Evolutionary conservation across 2,113 vertebrate genomes (phyloP).

Genomic region (Pluvialis apricaria): DNA sequence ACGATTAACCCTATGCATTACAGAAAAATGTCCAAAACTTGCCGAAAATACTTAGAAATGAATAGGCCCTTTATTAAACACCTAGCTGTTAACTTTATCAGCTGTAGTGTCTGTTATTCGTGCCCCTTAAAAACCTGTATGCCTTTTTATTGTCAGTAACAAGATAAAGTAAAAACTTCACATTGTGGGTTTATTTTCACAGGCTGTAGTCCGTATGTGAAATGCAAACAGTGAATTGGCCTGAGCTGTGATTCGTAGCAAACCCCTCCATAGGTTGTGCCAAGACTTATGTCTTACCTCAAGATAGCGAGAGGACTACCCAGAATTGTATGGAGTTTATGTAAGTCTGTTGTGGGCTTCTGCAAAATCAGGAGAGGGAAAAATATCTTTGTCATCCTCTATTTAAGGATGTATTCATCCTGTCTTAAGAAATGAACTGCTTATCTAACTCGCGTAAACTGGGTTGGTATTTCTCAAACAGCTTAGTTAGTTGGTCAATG

Average conservation of each 20-base stretch:
- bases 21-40: neutral
- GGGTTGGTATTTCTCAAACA: neutral
- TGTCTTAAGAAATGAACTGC: neutral
- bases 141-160: neutral
- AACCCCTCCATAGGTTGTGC: neutral
- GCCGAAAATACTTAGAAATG: neutral
- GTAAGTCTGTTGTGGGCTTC: neutral
- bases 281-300: neutral
- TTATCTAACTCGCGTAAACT: neutral
- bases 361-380: neutral
- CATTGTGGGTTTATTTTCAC: neutral
- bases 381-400: neutral
- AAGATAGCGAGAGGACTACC: neutral
- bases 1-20: neutral
- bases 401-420: neutral
- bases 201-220: neutral
- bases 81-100: conserved; percentile 37
- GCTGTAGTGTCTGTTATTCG: neutral
- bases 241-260: neutral
- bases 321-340: neutral
- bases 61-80: neutral
- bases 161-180: conserved; percentile 7
- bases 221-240: neutral
- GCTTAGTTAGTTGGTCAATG: neutral
- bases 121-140: neutral